Conservation (phyloP, 2,888 invertebrate genomes). For the Cosmia pyralina region DNA sequence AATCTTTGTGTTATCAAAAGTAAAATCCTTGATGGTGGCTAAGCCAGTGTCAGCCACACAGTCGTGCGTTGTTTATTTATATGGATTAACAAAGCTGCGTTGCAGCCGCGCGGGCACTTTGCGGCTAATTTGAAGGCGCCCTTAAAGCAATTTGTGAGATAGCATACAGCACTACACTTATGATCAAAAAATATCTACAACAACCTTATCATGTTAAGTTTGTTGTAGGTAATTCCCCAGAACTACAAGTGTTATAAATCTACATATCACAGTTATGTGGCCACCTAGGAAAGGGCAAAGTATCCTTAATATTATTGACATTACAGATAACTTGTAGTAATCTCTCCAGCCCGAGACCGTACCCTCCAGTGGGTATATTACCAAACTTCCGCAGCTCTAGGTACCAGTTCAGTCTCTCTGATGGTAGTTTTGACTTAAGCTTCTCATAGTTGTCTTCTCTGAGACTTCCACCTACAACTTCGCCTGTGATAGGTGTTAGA, state of each 20-base stretch:
- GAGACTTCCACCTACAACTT: constrained; percentile 98
- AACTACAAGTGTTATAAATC: not conserved
- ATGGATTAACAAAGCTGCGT: no score
- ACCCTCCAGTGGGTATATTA: constrained; percentile 97
- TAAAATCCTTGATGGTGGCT: no score
- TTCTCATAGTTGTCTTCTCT: constrained; percentile 94
- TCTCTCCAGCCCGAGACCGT: constrained; percentile 98
- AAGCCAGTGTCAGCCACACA: no score
- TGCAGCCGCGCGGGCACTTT: no score
- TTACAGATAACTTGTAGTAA: constrained; percentile 95
- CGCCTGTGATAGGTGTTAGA: constrained; percentile 96
- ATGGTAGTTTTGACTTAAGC: constrained; percentile 91
- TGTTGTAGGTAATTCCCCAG: constrained; percentile 7
- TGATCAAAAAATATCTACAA: not conserved
- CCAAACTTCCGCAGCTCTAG: constrained; percentile 97
- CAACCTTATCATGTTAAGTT: not conserved
- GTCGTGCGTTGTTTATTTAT: no score
- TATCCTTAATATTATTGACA: constrained; percentile 97
- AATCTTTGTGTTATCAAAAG: no score
- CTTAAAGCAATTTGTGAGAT: no score
- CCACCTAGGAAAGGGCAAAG: constrained; percentile 98
- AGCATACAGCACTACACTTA: no score
- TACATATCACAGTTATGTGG: constrained; percentile 95
- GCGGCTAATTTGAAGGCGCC: no score
- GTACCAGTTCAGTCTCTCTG: constrained; percentile 94